Evolutionary conservation across 2,113 vertebrate genomes (phyloP), one percentile per base, ranked within the genome.

Genomic region (Scartelaos histophorus): DNA sequence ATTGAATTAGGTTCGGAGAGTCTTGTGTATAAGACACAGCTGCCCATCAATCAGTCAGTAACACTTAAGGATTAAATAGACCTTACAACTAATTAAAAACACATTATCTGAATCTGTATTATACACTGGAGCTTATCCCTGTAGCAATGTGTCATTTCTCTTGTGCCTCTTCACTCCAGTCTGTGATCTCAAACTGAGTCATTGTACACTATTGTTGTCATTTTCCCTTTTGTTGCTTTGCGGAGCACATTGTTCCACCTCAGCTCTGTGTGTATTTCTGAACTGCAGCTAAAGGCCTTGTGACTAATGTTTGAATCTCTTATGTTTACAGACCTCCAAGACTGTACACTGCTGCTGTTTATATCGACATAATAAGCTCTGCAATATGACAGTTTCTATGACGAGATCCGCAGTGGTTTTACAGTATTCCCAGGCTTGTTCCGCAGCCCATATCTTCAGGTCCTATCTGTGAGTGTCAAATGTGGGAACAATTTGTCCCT

Each of bases 401-500:
- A 38, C 16, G 1, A 43, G 34, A 46, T 22, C 21, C 43, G 24
- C 19, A 45, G 4, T 38, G 62, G 35, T 43, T 46, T 43, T 45
- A 45, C 16, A 19, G 25, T 22, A 29, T 22, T 4, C 61, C 13
- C 13, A 16, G 38, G 58, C 15, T 62, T n/a, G 24, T 66, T 71
- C 54, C 53, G 22, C 22, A 17, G 7, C 64, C 22, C 16, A 47
- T 47, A 7, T 69, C 35, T 67, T 43, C 38, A 43, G 0, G 7
- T 17, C 46, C 5, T 24, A 43, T 53, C 21, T 70, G n/a, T 75
- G 56, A 16, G 51, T 15, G 29, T 13, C n/a, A 46, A 67, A 62
- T 70, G n/a, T 64, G 46, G 46, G 56, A 43, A 70, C 66, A 7
- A 5, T 61, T 53, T 57, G 34, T 82, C 75, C 72, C 70, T 21